Evolutionary conservation across 2,888 invertebrate species (phyloP), one percentile per base, ranked within the genome.

Genomic region (Oscheius myriophilus): DNA sequence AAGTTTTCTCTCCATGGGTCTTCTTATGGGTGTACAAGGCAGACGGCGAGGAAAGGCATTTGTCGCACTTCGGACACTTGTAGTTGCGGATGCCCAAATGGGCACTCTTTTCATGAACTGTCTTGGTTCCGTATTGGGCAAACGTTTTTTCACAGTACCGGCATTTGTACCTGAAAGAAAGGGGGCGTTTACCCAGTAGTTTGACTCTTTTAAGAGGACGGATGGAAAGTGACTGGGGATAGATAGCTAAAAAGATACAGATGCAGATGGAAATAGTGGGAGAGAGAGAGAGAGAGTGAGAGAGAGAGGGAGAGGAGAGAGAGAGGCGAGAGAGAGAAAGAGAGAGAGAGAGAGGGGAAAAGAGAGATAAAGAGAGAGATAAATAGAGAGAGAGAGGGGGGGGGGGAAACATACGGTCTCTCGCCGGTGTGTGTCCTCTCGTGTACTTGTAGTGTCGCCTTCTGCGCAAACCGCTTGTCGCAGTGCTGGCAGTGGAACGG

Each of bases 401-500:
- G 3, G 3, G 33, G 3, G 33, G n/a, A 25, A 59, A 70, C 80
- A 75, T 65, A 84, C 78, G 84, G 85, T 71, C 83, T 72, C 65
- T 84, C 84, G 53, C 86, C 86, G 41, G 86, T 87, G 64, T 87
- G 87, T 11, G 85, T 85, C 45, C 85, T 78, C 53, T 85, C 81
- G 70, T 87, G 87, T 16, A 86, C 86, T 73, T 87, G 86, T 14
- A 87, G 72, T 2, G 87, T 87, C 0, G 87, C 86, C 64, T 87
- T 87, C 66, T 87, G 87, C 0, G 85, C 83, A 69, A 87, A 87
- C 18, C 75, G 72, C 72, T 87, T 87, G 58, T 80, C 81, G 70
- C 87, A 87, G 66, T 75, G 85, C 45, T 78, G 78, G 68, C 87
- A 87, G 45, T 79, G 71, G 76, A 84, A 87, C 7, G 84, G 86